A percentile compares a stretch with the other conserved stretches of the same genome.
These are phyloP conservation scores for Atherix ibis DNA, from an alignment of 2,888 invertebrate genomes.

Conservation along the genomic window DNA sequence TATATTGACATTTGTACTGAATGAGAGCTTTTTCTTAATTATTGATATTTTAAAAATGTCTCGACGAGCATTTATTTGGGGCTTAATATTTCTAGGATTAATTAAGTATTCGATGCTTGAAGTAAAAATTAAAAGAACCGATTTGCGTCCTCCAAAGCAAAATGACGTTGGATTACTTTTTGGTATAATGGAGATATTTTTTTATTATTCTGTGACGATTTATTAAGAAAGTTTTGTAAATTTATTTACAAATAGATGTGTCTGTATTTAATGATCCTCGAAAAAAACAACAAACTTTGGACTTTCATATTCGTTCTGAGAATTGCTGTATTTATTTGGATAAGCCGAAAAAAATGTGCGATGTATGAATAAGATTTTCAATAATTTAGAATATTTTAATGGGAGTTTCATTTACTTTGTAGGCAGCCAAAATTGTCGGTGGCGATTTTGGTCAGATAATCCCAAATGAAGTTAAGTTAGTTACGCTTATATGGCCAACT, in stretches of 20 bases:
- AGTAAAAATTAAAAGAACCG: slow-evolving; percentile 14
- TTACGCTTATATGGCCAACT: slow-evolving; percentile 27
- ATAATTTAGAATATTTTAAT: not conserved
- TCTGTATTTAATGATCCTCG: slow-evolving; percentile 16
- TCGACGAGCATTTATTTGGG: too few species aligned
- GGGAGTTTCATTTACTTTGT: not conserved
- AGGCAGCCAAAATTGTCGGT: slow-evolving; percentile 21
- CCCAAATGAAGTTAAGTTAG: slow-evolving; percentile 17
- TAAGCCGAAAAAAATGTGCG: slow-evolving; percentile 8
- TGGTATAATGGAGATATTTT: slow-evolving; percentile 15
- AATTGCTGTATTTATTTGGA: slow-evolving; percentile 20
- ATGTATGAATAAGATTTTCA: slow-evolving; percentile 11
- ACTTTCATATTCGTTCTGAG: slow-evolving; percentile 16
- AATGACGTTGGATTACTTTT: slow-evolving; percentile 26
- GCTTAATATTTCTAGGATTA: too few species aligned
- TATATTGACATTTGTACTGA: not conserved
- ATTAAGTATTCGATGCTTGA: not conserved
- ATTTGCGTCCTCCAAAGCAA: slow-evolving; percentile 20
- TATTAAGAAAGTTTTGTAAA: not conserved
- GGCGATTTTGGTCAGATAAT: slow-evolving; percentile 24
- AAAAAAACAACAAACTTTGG: slow-evolving; percentile 16
- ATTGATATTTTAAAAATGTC: not conserved
- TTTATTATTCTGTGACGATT: not conserved
- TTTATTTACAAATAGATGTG: slow-evolving; percentile 18
- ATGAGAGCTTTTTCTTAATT: not conserved